Evolutionary conservation across 2,797 vertebrate species (phyloP), one percentile per base, ranked within the genome.

Genomic region (Neosilurus mollespiculum): DNA sequence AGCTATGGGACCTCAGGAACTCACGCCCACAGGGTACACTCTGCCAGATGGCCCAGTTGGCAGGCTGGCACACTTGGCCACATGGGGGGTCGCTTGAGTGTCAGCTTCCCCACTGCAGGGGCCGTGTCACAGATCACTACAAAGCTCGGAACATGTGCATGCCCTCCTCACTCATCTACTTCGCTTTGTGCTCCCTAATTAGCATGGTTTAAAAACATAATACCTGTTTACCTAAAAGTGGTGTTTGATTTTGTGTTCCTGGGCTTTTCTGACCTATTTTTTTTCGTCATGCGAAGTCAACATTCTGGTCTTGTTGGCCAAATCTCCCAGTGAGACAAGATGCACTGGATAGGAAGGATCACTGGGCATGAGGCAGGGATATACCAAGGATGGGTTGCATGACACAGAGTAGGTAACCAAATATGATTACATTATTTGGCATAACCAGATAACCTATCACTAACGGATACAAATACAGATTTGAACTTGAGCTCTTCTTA

Each of bases 31-130:
- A 72, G 86, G 83, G 85, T 83, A 86, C 65, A 73, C 75, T 22
- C 85, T 84, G 86, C 85, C 87, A 88, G 89, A 90, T 88, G 87
- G 89, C 81, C 85, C 84, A 88, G 84, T 88, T 85, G 87, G 87
- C 84, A 88, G 70, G 65, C 78, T 67, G 49, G 73, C 67, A 53
- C 75, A 64, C 54, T 75, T 54, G 61, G 64, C 77, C 85, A 62
- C 78, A 30, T 15, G 14, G 66, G 83, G 83, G 76, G 83, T 62
- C 14, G 65, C 67, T 56, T 2, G 22, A 43, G 61, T 86, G 82
- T 83, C 84, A 87, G 70, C 56, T 82, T 80, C 80, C 62, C 81
- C 66, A 82, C 61, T 16, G 18, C 64, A 77, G 59, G 7, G 14
- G 43, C 69, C 62, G 14, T 77, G 81, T 56, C 64, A 67, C 65